A percentile compares a stretch with the other conserved stretches of the same genome.
Evolutionary conservation across 1,140 invertebrate species (phyloP).

Genomic region (Calliphora vicina): DNA sequence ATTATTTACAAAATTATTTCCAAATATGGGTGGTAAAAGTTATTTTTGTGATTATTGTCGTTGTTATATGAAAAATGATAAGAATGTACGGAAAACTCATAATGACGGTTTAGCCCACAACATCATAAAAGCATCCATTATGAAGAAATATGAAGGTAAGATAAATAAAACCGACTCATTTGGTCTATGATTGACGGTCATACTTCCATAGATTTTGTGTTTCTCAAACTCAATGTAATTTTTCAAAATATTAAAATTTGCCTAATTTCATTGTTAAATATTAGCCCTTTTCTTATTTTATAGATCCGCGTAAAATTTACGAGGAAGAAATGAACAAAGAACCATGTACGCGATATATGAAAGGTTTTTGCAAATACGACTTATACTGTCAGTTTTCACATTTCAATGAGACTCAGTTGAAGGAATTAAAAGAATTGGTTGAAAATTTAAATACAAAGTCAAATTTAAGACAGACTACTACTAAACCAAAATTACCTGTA

Average conservation of each 20-base stretch:
- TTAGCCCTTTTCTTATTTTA: background rate
- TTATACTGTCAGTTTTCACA: conserved; percentile 51
- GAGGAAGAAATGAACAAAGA: conserved; percentile 45
- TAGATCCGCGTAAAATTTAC: conserved; percentile 49
- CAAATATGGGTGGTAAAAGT: conserved; percentile 56
- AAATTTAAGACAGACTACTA: background rate
- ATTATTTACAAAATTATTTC: no score
- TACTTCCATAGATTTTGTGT: no score
- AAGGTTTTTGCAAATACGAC: conserved; percentile 52
- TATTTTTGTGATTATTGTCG: conserved; percentile 59
- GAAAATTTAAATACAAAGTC: background rate
- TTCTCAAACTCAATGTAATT: no score
- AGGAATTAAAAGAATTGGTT: conserved; percentile 48
- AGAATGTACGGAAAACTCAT: conserved; percentile 56
- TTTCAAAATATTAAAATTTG: no score
- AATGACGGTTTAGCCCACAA: conserved; percentile 51
- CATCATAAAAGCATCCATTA: conserved; percentile 48
- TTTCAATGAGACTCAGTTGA: conserved; percentile 46
- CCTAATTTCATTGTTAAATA: background rate
- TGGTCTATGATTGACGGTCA: no score
- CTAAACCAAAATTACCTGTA: background rate
- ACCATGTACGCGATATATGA: conserved; percentile 49
- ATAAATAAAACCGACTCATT: background rate
- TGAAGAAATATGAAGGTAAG: conserved; percentile 49
- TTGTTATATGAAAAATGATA: conserved; percentile 57